Base-by-base conservation (phyloP, 2,113 vertebrate species). In the Mobula birostris region DNA sequence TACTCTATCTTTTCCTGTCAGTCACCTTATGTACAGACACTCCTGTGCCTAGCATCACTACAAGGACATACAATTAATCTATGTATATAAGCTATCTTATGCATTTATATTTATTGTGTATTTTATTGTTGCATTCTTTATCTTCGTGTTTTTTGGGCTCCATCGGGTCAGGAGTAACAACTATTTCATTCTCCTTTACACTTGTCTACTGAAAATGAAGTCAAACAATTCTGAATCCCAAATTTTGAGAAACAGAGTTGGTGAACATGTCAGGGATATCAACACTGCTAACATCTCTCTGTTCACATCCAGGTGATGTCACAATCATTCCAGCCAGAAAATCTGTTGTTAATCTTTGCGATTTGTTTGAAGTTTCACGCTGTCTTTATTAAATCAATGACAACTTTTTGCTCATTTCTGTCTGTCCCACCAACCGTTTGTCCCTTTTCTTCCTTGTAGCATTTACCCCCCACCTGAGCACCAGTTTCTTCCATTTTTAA, bases 331-430 rank as follows among this genome's bases (percentile, higher is more conserved):
- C 21, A 17, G 12, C 68, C 24, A 48, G 21, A 27, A 74, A 74
- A 74, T 56, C 87, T 92, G 36, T 48, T 2, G 90, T 21, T 74
- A 74, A 92, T 93, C 91, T 93, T 68, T 76, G 48, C 29, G 36
- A 93, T 93, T 74, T 29, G 36, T 93, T 56, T 93, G 91, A 74
- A 93, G 56, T 93, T 93, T 93, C 90, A 93, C 24, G 68, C 68
- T 27, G 36, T 21, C 91, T 93, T 93, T 74, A 74, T 36, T 93
- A 76, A 93, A 93, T 74, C 68, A 56, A 56, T 93, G 32, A 93
- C 68, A 74, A 92, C 32, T 66, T 70, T 56, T 93, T 93, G 91
- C 91, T 48, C 70, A 74, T 93, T 93, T 72, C 91, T 93, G 70
- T 40, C 68, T 93, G 40, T 6, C 21, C 32, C 68, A 56, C 70